Conservation (phyloP, 2,797 vertebrate genomes). For the Pantherophis alleghaniensis region DNA sequence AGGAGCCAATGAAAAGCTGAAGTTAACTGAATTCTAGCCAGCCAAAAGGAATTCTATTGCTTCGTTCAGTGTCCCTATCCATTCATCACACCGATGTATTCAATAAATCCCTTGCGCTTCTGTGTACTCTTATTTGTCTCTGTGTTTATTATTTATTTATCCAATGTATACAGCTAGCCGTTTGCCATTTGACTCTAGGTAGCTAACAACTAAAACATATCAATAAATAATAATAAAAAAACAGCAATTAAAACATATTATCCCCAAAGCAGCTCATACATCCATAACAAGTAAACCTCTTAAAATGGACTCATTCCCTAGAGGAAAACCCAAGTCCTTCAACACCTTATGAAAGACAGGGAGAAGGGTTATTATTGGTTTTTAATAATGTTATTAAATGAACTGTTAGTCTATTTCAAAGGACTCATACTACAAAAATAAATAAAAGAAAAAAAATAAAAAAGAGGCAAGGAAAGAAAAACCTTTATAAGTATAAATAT, state of each 20-base stretch:
- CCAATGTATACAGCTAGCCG: neutral
- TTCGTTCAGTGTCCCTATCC: slow-evolving; percentile 18
- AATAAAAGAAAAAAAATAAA: slow-evolving; percentile 7
- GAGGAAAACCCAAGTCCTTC: neutral
- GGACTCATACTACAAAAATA: slow-evolving; percentile 62
- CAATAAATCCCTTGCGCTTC: slow-evolving; percentile 49
- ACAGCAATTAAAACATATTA: neutral
- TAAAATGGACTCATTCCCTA: neutral
- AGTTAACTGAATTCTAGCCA: slow-evolving; percentile 42
- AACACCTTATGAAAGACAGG: neutral
- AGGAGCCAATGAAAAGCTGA: slow-evolving; percentile 21
- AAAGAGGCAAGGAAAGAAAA: neutral
- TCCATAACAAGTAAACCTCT: neutral
- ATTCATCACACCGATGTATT: slow-evolving; percentile 4
- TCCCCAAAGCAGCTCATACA: neutral
- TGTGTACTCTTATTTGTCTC: slow-evolving; percentile 50
- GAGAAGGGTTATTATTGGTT: slow-evolving; percentile 28
- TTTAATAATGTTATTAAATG: slow-evolving; percentile 67
- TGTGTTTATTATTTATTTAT: neutral
- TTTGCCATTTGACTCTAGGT: neutral
- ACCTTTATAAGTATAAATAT: slow-evolving; percentile 73
- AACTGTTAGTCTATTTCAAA: slow-evolving; percentile 65
- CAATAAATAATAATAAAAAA: neutral
- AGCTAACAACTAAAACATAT: neutral
- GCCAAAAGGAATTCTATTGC: slow-evolving; percentile 45